Conservation (phyloP, 2,888 invertebrate species). For the Trilocha varians region DNA sequence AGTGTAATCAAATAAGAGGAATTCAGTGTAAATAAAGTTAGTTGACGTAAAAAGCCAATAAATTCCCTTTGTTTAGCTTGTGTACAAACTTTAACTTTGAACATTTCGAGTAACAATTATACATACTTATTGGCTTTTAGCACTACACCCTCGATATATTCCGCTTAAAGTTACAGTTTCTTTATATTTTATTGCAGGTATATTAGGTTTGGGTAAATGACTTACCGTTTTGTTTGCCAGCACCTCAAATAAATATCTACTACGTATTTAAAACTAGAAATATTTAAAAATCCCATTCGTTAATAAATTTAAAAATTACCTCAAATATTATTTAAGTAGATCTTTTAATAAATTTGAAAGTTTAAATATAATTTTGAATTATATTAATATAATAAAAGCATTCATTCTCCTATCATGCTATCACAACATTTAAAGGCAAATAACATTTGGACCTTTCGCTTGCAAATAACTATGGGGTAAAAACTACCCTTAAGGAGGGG, state of each 20-base stretch:
- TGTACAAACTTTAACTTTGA: no score
- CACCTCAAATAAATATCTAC: background rate
- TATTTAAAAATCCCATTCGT: background rate
- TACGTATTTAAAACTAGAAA: background rate
- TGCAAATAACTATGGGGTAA: constrained; percentile 41
- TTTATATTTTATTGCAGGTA: no score
- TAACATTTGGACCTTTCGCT: constrained; percentile 64
- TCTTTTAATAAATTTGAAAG: constrained; percentile 13
- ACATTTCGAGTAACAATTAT: no score
- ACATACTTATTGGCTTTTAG: no score
- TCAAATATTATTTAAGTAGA: background rate
- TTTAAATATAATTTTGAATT: constrained; percentile 17
- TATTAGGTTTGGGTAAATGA: no score
- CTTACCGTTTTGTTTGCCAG: no score
- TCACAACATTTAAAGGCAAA: constrained; percentile 70
- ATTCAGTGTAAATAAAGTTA: no score
- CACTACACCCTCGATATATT: no score
- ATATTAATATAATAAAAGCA: constrained; percentile 31
- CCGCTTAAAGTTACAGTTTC: no score
- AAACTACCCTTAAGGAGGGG: constrained; percentile 9
- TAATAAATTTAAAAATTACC: background rate
- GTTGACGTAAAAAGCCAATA: no score
- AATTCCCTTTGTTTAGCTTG: no score
- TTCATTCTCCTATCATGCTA: constrained; percentile 40
- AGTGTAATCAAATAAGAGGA: no score